Base-by-base conservation (phyloP, 2,888 invertebrate genomes). In the Belgica antarctica region DNA sequence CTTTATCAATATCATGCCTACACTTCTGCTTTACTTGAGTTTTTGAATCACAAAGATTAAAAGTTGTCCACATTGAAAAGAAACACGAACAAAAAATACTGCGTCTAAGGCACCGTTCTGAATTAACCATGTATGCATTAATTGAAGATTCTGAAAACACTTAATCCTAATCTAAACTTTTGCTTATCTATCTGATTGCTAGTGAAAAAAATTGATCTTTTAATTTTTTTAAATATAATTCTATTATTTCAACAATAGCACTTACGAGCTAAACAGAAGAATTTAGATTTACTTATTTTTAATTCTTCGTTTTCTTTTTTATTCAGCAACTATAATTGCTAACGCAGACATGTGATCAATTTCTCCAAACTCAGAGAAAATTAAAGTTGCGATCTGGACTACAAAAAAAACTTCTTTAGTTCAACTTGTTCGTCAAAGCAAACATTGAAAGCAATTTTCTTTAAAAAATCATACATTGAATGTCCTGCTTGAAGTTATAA, bases 211-310 rank as follows among this genome's bases (percentile, higher is more conserved):
- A 70, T 70, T 59, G 2, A 19, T 52, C 22, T 57, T 41, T 65
- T 47, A 4, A 19, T 68, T 68, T 57, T 28, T 68, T 57, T 62
- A 62, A 62, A 62, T 52, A 70, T 62, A 70, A 70, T 62, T 62
- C 52, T 62, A 70, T 70, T 70, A 70, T 62, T 70, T 70, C 70
- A 70, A 70, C 70, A 70, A 70, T 70, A 65, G 62, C 62, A 28
- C 62, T 70, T 70, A 70, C 19, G 17, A 70, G 47, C 65, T 66
- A 66, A 46, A 15, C 46, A 47, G 65, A 66, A 66, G 65, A 66
- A 47, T 66, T 66, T 47, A 22, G 22, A 22, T 52, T 52, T 52
- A 12, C 8, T 52, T 52, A 52, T 19, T 52, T 52, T 52, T 52
- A n/a, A 22, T 7, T 52, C n/a, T 12, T 22, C 12, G 17, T 17